Conservation (phyloP, 2,888 invertebrate species). For the Drepana falcataria region DNA sequence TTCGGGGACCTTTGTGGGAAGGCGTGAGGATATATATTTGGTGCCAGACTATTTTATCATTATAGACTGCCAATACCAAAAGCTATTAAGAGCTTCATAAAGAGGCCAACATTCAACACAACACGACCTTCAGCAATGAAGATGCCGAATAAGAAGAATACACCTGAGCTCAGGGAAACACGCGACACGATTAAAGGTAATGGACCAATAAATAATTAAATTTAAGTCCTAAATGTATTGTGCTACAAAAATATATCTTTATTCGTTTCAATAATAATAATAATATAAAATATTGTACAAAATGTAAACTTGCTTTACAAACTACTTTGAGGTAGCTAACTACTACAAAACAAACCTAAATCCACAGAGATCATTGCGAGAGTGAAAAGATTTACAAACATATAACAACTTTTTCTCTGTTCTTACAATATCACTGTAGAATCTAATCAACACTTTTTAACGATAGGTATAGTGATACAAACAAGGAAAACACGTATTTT, state of each 20-base stretch:
- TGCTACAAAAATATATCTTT: background rate
- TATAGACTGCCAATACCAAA: too few relatives aligned
- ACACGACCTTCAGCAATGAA: too few relatives aligned
- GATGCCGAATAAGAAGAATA: too few relatives aligned
- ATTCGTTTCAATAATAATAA: slow-evolving; percentile 5
- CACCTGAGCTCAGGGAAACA: too few relatives aligned
- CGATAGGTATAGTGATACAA: background rate
- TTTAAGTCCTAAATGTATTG: too few relatives aligned
- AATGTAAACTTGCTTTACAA: background rate
- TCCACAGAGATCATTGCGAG: slow-evolving; percentile 11
- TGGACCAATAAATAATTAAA: too few relatives aligned
- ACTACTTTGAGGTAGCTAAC: slow-evolving; percentile 18
- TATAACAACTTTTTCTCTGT: slow-evolving; percentile 32
- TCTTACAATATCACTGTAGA: slow-evolving; percentile 17
- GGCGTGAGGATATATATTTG: too few relatives aligned
- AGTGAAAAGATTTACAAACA: slow-evolving; percentile 34
- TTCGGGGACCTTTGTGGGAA: too few relatives aligned
- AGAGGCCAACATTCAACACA: too few relatives aligned
- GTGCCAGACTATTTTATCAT: too few relatives aligned
- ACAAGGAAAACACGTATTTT: background rate
- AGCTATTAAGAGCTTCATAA: too few relatives aligned
- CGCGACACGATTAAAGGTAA: too few relatives aligned
- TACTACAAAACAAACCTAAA: slow-evolving; percentile 4
- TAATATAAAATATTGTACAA: slow-evolving; percentile 8
- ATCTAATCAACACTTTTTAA: background rate